Conservation (phyloP, 2,113 vertebrate genomes). For the Cyprinodon brontotheroides region DNA sequence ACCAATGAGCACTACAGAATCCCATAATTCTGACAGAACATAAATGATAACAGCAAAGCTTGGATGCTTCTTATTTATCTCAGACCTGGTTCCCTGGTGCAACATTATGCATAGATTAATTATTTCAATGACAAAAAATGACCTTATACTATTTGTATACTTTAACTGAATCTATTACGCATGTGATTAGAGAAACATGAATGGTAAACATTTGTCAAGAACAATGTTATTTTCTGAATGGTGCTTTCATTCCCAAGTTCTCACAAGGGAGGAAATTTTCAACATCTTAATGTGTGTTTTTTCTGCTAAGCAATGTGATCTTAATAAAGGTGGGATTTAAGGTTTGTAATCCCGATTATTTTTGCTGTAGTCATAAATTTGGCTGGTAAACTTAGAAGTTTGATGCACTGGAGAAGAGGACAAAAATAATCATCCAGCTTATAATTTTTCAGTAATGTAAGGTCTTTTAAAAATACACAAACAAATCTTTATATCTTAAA, state of each 20-base stretch:
- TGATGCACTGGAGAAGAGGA: background rate
- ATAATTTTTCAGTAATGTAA: background rate
- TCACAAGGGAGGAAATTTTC: background rate
- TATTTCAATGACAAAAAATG: slow-evolving; percentile 36
- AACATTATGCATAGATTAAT: slow-evolving; percentile 51
- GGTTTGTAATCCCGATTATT: no score
- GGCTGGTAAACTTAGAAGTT: background rate
- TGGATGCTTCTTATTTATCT: slow-evolving; percentile 13
- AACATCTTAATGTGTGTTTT: background rate
- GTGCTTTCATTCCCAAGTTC: background rate
- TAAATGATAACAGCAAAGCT: slow-evolving; percentile 16
- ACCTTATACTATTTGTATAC: slow-evolving; percentile 42
- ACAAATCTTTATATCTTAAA: no score
- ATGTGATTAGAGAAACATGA: slow-evolving; percentile 49
- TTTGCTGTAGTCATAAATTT: background rate
- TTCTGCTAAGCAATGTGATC: background rate
- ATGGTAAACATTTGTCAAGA: slow-evolving; percentile 1
- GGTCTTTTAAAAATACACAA: background rate
- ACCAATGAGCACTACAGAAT: background rate
- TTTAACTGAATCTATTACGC: slow-evolving; percentile 56
- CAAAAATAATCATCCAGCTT: no score
- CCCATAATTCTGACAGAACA: background rate
- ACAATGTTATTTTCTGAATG: background rate
- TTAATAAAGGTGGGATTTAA: background rate
- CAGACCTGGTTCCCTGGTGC: background rate